Evolutionary conservation across 2,113 vertebrate species (phyloP).

Genomic region (Syngnathus floridae): DNA sequence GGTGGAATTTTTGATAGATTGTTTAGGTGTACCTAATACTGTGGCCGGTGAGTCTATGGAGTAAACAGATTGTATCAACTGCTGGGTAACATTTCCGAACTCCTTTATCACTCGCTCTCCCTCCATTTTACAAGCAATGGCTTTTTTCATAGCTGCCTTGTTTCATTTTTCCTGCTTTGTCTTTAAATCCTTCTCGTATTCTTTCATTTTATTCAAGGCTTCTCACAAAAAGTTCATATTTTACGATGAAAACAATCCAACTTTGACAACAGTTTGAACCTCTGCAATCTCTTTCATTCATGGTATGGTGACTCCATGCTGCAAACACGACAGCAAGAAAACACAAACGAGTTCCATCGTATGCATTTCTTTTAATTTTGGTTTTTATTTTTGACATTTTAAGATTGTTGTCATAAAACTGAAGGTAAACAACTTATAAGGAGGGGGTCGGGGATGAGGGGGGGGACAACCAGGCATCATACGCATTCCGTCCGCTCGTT

Average conservation of each 20-base stretch:
- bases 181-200: conserved; percentile 2
- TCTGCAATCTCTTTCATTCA: neutral
- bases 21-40: neutral
- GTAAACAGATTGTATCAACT: neutral
- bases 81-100: neutral
- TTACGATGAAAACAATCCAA: conserved; percentile 9
- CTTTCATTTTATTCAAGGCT: conserved; percentile 19
- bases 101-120: neutral
- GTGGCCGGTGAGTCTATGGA: neutral
- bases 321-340: neutral
- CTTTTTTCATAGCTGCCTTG: neutral
- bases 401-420: conserved; percentile 43
- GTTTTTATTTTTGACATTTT: conserved; percentile 56
- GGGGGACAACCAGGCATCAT: neutral
- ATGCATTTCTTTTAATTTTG: conserved; percentile 57
- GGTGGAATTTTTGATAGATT: neutral
- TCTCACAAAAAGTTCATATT: conserved; percentile 7
- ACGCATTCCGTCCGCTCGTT: neutral
- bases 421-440: conserved; percentile 5
- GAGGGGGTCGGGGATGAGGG: neutral
- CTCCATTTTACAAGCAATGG: neutral
- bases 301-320: neutral
- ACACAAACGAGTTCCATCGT: conserved; percentile 26
- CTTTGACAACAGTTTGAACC: neutral
- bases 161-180: neutral